Evolutionary conservation across 2,888 invertebrate genomes (phyloP).

Genomic region (Hylaea fasciaria): DNA sequence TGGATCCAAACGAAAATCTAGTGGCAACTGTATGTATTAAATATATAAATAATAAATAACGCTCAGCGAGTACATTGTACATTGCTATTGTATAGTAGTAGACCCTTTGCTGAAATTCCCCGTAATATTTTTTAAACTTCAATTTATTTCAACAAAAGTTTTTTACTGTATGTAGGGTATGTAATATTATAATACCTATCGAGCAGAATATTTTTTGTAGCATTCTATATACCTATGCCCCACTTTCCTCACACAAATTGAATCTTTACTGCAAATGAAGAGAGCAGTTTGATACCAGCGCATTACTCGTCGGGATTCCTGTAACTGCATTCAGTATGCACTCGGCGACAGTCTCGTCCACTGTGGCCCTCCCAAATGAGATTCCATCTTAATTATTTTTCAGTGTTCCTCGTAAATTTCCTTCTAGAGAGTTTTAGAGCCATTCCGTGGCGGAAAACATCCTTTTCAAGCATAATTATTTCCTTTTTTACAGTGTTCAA

Average conservation of each 20-base stretch:
- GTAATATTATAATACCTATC: too few relatives aligned
- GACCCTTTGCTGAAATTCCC: too few relatives aligned
- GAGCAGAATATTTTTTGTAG: too few relatives aligned
- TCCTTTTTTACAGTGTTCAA: conserved; percentile 74
- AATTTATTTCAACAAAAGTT: too few relatives aligned
- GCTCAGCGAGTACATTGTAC: too few relatives aligned
- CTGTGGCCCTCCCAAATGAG: conserved; percentile 63
- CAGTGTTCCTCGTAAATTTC: conserved; percentile 68
- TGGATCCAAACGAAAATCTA: conserved; percentile 50
- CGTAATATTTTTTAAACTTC: too few relatives aligned
- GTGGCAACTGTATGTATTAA: conserved; percentile 16
- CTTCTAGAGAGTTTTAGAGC: conserved; percentile 61
- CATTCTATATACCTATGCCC: too few relatives aligned
- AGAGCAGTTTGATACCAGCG: conserved; percentile 27
- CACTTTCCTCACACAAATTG: conserved; percentile 21
- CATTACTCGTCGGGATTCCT: conserved; percentile 21
- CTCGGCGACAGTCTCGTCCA: conserved; percentile 33
- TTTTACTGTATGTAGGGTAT: too few relatives aligned
- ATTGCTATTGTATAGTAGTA: too few relatives aligned
- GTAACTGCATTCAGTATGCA: conserved; percentile 30
- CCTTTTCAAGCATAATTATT: conserved; percentile 72
- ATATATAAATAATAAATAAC: too few relatives aligned
- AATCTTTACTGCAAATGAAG: conserved; percentile 45
- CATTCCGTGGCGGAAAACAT: conserved; percentile 68
- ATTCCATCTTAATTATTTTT: conserved; percentile 75